Base-by-base conservation (phyloP, 2,888 invertebrate genomes). In the Stictocephala bisonia region DNA sequence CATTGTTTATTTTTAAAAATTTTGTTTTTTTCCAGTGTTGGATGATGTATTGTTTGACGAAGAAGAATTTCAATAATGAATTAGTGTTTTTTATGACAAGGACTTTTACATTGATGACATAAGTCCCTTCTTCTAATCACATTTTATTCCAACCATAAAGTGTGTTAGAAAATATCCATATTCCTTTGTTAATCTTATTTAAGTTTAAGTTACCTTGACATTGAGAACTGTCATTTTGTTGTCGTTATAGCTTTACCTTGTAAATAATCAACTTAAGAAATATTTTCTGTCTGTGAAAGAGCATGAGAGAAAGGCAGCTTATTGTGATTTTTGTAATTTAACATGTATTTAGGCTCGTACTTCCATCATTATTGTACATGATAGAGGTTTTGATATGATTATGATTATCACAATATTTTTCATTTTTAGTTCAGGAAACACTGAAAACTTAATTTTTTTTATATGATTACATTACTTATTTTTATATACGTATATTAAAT, bases 21-120 rank as follows among this genome's bases (percentile, higher is more conserved):
- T 26, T 22, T 53, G n/a, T 56, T 29, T 53, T 26, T 60, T 77
- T 78, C 35, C 77, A 79, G 79, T 79, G 24, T 58, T 79, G 56
- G 79, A 79, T 71, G 78, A 79, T 44, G 79, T 79, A 41, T 74
- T 79, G 41, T 79, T 79, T 51, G 79, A 79, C 51, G 77, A 78
- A 41, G 77, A 77, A 20, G 79, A 79, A 56, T 78, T 77, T 58
- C 66, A 74, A 44, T 73, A 69, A 31, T 35, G 60, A 60, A 31
- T n/a, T n/a, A n/a, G n/a, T 20, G 58, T 29, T 60, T 60, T 31
- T 2, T 1, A 18, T 22, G 22, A 60, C 60, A 60, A 60, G 18
- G 9, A 13, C 35, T 35, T 60, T 60, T 60, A 40, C 35, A 13
- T 31, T 60, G 11, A 18, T 60, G 22, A 60, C 40, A 20, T 13